Base-by-base conservation (phyloP, 2,888 invertebrate genomes). In the Zeuzera pyrina region DNA sequence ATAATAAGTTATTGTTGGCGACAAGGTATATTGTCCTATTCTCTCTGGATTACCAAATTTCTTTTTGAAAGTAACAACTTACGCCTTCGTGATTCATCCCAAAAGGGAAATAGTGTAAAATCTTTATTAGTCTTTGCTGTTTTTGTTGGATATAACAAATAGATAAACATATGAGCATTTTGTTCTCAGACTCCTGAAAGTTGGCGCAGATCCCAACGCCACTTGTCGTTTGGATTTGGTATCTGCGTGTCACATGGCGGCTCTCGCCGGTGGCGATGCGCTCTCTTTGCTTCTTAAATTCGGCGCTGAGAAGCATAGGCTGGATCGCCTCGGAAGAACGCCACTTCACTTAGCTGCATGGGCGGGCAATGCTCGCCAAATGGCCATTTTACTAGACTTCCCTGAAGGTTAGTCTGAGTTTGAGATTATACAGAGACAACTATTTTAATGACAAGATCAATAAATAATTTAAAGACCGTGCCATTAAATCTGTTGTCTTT, bases 291-390 rank as follows among this genome's bases (percentile, higher is more conserved):
- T 86, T 23, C 43, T 85, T 31, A 70, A 74, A 45, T 63, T 61
- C 23, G 84, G 84, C 2, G 85, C 81, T 0, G 74, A 77, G 38
- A 68, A 69, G 32, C 58, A 68, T 16, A 53, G 74, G 21, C 62
- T 65, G 16, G 85, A 86, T 46, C 52, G 51, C 7, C 57, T 71
- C 2, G 84, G 85, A 0, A 53, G 84, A 12, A 81, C 81, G 0
- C 83, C 85, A 0, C 47, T 85, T 1, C 86, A 86, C 34, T 48
- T 85, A 3, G 85, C 86, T 0, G 79, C 84, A 0, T 85, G 70
- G 56, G 68, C 69, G 7, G 85, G 84, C 0, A 70, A 83, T 34
- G 57, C 65, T 0, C 59, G 68, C 25, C 83, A 84, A 35, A 61
- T 85, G 35, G 77, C 79, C 2, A 61, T 78, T 12, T 41, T 81